Evolutionary conservation across 37 sponge, comb jelly and placozoan species (phyloP).

Genomic region (Spongia lamella): DNA sequence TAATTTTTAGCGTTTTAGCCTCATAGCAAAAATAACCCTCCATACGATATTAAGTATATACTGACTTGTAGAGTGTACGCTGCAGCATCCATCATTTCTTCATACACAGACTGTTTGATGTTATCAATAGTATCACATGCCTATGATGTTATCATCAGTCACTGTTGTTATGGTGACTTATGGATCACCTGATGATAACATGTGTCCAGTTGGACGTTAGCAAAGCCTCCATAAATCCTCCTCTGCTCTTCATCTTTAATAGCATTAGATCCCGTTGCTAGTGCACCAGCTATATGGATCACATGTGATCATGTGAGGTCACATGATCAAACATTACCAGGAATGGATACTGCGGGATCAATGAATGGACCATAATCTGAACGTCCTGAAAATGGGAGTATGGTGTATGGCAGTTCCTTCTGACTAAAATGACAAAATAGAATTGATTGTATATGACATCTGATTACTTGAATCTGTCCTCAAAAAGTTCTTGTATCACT

Average conservation of each 20-base stretch:
- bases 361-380: conserved; percentile 90
- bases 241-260: conserved; percentile 60
- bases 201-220: conserved; percentile 71
- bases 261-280: conserved; percentile 77
- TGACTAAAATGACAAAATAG: conserved; percentile 1
- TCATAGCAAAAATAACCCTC: neutral
- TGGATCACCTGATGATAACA: conserved; percentile 77
- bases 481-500: conserved; percentile 68
- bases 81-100: conserved; percentile 69
- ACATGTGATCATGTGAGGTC: too few relatives aligned
- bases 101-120: conserved; percentile 39
- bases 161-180: neutral
- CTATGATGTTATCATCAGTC: conserved; percentile 14
- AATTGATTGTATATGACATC: neutral
- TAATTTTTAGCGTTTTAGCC: too few relatives aligned
- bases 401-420: conserved; percentile 25
- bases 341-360: conserved; percentile 49
- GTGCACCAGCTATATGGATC: conserved; percentile 66
- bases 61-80: conserved; percentile 65
- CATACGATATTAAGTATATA: conserved; percentile 1
- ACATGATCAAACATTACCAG: conserved; percentile 44
- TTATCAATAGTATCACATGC: conserved; percentile 79
- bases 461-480: conserved; percentile 67
- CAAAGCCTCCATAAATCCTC: conserved; percentile 57
- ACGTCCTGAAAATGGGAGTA: conserved; percentile 67